Base-by-base conservation (phyloP, 1,140 invertebrate genomes). In the Scylla paramamosain region DNA sequence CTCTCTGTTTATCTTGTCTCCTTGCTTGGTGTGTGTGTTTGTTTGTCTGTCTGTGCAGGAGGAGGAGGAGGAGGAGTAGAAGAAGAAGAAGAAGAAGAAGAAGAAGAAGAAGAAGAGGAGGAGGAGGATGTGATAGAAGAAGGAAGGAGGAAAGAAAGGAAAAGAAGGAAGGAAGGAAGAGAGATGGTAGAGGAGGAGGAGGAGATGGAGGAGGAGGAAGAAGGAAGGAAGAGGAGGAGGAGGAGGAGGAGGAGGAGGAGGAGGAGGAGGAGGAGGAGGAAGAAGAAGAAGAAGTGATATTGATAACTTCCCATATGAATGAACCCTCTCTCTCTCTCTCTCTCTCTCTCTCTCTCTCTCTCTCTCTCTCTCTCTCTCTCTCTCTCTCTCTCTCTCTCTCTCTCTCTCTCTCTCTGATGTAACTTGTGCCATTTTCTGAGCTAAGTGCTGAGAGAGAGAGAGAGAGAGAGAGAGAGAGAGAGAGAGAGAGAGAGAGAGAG, bases 341-440 rank as follows among this genome's bases (percentile, higher is more conserved):
- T 90, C 88, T 90, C 88, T 90, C 31, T 90, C 31, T 90, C 31
- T 90, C 88, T 48, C 46, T 90, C 32, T 39, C 88, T 48, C 25
- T 39, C 46, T 46, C 88, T 90, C 88, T 90, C 88, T 90, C 88
- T 90, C 88, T 90, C 88, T 90, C 88, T 90, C 88, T 90, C 89
- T 91, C 89, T 91, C 89, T 90, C 32, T 90, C 46, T 46, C 88
- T 90, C 16, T 90, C 88, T 90, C 88, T 90, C 88, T 90, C 88
- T 90, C 89, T 91, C 89, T 91, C 89, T 90, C 32, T 90, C 46
- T 46, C 88, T 90, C 16, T 90, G 20, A 28, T 6, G 2, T 20
- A 28, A 20, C n/a, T 16, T 16, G 0, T 39, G 8, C 16, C 16
- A 1, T n/a, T 39, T 14, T 20, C n/a, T 45, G 0, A 32, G 4